Conservation (phyloP, 2,888 invertebrate species). For the Lumbricus terrestris region DNA sequence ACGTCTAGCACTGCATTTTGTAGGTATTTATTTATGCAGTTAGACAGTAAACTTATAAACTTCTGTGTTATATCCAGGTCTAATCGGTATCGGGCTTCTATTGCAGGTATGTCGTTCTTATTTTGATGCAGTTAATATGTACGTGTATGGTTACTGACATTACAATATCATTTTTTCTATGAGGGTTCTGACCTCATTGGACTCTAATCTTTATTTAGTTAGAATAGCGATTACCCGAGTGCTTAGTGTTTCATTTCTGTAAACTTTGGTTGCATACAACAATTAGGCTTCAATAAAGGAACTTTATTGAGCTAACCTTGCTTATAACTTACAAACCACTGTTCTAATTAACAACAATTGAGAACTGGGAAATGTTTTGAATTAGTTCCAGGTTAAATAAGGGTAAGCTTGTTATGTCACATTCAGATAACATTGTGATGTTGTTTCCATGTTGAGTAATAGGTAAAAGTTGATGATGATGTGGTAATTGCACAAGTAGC, state of each 20-base stretch:
- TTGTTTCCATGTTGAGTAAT: too few species aligned
- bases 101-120: background rate
- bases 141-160: too few species aligned
- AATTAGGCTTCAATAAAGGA: background rate
- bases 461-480: too few species aligned
- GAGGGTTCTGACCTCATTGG: background rate
- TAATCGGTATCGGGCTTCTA: background rate
- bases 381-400: too few species aligned
- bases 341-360: background rate
- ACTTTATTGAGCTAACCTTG: background rate
- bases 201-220: background rate
- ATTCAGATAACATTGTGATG: too few species aligned
- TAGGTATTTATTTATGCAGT: background rate
- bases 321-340: background rate
- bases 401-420: too few species aligned
- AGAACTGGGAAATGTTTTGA: too few species aligned
- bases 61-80: background rate
- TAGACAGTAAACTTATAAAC: background rate
- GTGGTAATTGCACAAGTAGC: too few species aligned
- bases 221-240: too few species aligned
- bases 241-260: background rate
- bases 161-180: background rate
- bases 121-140: too few species aligned
- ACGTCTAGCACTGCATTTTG: background rate
- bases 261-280: background rate